Evolutionary conservation across 23 tunicate genomes (phyloP).

Genomic region (Aplidium turbinatum): DNA sequence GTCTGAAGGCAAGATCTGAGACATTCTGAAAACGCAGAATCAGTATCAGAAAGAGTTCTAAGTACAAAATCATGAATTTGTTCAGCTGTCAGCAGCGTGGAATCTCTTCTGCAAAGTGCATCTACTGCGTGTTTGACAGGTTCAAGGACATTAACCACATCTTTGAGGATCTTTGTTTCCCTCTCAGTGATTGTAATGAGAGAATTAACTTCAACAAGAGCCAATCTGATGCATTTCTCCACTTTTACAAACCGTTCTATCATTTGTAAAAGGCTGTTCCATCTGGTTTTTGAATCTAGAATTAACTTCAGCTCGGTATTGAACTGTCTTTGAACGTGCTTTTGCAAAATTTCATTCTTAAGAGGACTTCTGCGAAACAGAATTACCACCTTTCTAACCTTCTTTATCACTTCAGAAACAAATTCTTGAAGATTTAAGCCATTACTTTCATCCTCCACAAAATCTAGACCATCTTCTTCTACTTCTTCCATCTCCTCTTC

Average conservation of each 20-base stretch:
- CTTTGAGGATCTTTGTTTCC: conserved; percentile 42
- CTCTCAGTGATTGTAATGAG: conserved; percentile 24
- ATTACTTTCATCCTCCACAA: conserved; percentile 42
- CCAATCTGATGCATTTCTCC: conserved; percentile 68
- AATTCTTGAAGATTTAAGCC: conserved; percentile 51
- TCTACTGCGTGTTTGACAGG: conserved; percentile 45
- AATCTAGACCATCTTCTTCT: conserved; percentile 34
- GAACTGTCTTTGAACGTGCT: conserved; percentile 53
- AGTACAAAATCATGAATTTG: conserved; percentile 41
- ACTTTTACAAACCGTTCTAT: conserved; percentile 45
- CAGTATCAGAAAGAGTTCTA: conserved; percentile 40
- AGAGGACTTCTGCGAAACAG: conserved; percentile 55
- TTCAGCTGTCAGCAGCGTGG: conserved; percentile 52
- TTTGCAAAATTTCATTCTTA: conserved; percentile 63
- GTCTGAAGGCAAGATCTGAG: conserved; percentile 38
- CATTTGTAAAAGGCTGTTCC: conserved; percentile 73
- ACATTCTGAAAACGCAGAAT: conserved; percentile 40
- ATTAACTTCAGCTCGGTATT: conserved; percentile 62
- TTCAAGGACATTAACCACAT: conserved; percentile 50
- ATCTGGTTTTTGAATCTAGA: conserved; percentile 70
- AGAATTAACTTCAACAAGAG: conserved; percentile 53
- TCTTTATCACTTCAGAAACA: conserved; percentile 63
- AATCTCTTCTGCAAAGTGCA: conserved; percentile 49
- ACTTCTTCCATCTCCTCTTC: conserved; percentile 57
- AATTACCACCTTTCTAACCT: conserved; percentile 47